These are phyloP conservation scores for Rhinichthys klamathensis DNA, from an alignment of 2,113 vertebrate genomes.

Conservation along the genomic window DNA sequence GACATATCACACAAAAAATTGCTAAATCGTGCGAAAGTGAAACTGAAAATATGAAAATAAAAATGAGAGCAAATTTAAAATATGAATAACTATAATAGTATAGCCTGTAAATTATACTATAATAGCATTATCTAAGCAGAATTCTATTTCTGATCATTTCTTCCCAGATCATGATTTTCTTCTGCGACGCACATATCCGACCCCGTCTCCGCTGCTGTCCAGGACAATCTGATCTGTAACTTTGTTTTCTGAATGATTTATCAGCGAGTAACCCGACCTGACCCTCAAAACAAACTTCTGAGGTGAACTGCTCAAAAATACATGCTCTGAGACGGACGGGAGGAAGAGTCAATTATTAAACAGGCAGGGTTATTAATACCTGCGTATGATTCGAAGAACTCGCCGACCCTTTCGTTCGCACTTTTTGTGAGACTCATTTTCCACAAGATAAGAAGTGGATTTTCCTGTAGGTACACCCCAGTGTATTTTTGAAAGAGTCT, in stretches of 20 bases:
- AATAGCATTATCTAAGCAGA: background rate
- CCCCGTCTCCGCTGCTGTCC: background rate
- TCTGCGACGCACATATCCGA: background rate
- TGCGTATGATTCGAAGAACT: background rate
- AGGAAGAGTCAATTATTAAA: slow-evolving; percentile 27
- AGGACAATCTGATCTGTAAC: background rate
- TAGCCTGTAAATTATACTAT: no score
- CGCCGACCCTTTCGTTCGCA: background rate
- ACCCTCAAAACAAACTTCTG: background rate
- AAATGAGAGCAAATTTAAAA: no score
- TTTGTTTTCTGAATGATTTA: slow-evolving; percentile 30
- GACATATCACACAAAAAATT: no score
- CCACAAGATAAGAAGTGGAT: background rate
- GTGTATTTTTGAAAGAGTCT: no score
- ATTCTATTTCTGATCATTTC: background rate
- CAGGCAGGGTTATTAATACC: background rate
- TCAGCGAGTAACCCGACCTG: background rate
- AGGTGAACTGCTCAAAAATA: background rate
- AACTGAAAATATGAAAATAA: no score
- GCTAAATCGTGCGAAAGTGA: no score
- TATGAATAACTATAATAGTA: no score
- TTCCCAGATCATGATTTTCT: background rate
- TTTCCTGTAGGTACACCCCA: no score
- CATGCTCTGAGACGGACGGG: background rate
- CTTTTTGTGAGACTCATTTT: background rate